Percentiles rank a stretch among this genome's conserved stretches.
Conservation (phyloP, 2,888 invertebrate genomes). For the Alloscopus bannaensis region DNA sequence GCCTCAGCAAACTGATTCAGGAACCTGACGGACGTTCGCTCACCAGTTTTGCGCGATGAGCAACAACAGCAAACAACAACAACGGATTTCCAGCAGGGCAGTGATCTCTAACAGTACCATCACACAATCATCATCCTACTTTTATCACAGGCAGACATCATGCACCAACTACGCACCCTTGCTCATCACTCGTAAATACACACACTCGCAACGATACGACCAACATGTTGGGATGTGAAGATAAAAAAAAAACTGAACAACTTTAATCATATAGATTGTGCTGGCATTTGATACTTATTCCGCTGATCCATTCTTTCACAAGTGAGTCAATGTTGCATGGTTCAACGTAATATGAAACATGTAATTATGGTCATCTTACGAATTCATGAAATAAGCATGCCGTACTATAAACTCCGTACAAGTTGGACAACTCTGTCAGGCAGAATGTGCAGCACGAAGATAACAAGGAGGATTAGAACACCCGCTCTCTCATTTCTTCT, state of each 20-base stretch:
- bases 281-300: not conserved
- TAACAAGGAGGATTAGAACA: not conserved
- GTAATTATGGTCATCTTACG: not conserved
- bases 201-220: not conserved
- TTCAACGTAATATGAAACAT: not conserved
- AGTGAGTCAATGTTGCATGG: not conserved
- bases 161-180: too few relatives aligned
- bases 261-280: not conserved
- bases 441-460: not conserved
- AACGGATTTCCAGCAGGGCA: conserved; percentile 58
- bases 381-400: too few relatives aligned
- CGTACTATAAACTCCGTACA: too few relatives aligned
- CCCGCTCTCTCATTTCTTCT: not conserved
- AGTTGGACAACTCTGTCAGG: too few relatives aligned
- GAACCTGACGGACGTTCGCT: conserved; percentile 5
- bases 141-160: too few relatives aligned
- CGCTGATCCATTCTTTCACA: not conserved
- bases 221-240: not conserved
- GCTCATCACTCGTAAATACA: not conserved
- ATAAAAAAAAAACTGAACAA: conserved; percentile 4
- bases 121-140: conserved; percentile 21
- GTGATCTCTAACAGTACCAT: conserved; percentile 56
- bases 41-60: not conserved
- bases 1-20: too few relatives aligned
- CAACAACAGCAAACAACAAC: conserved; percentile 11